Percentiles rank a stretch among this genome's conserved stretches.
Evolutionary conservation across 2,113 vertebrate species (phyloP).

Genomic region (Penelope pileata): DNA sequence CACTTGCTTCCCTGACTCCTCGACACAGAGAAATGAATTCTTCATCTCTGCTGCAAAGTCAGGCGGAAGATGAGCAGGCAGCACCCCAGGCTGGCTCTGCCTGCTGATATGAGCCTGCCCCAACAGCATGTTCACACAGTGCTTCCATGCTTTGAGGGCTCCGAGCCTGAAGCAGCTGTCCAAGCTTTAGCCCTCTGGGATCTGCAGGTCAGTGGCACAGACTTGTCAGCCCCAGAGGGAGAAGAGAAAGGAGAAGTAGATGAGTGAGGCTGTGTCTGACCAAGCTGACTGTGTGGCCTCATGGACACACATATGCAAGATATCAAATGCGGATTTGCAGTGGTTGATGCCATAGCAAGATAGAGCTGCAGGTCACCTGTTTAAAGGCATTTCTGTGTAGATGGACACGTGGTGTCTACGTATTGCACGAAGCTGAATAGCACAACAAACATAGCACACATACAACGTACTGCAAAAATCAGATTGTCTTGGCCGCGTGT

Average conservation of each 20-base stretch:
- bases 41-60: neutral
- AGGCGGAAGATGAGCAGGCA: neutral
- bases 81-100: neutral
- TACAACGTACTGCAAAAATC: neutral
- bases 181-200: neutral
- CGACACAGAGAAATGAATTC: neutral
- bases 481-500: neutral
- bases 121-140: accelerated
- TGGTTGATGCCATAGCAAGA: accelerated
- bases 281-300: accelerated
- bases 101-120: accelerated
- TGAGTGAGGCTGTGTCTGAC: accelerated
- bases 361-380: neutral
- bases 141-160: accelerated
- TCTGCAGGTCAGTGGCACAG: neutral
- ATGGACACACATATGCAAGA: accelerated
- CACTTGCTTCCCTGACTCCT: neutral
- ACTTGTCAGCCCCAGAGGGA: neutral
- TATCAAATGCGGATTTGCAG: neutral
- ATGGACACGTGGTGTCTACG: accelerated
- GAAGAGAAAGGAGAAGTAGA: neutral
- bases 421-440: neutral
- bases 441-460: neutral
- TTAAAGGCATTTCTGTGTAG: accelerated
- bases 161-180: neutral